Conservation (phyloP, 2,888 invertebrate genomes). For the Sylvicola cinctus region DNA sequence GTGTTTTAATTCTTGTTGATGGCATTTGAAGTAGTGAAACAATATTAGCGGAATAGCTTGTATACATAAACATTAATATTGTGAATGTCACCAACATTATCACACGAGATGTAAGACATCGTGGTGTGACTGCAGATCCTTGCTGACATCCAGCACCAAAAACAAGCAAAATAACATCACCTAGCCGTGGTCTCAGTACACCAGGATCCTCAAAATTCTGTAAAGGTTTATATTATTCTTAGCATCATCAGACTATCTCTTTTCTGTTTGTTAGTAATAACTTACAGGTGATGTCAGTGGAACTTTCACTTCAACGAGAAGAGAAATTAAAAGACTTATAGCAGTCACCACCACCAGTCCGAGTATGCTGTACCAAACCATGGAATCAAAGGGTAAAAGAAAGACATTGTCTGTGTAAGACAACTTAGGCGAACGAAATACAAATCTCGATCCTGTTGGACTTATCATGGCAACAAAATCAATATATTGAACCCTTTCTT, state of each 20-base stretch:
- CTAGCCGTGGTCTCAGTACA: constrained; percentile 23
- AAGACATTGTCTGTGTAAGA: constrained; percentile 53
- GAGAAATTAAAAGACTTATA: constrained; percentile 20
- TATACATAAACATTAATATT: constrained; percentile 46
- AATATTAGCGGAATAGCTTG: constrained; percentile 56
- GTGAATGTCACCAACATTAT: constrained; percentile 40
- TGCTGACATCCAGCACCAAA: constrained; percentile 42
- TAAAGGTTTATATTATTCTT: not conserved
- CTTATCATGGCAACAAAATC: constrained; percentile 48
- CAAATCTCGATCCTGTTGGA: constrained; percentile 42
- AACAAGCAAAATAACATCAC: constrained; percentile 33
- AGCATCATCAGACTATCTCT: not conserved
- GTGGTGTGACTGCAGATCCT: constrained; percentile 21
- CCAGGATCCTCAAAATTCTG: constrained; percentile 14
- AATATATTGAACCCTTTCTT: constrained; percentile 36
- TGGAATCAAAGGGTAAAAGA: constrained; percentile 39
- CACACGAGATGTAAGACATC: constrained; percentile 27
- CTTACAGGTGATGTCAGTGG: constrained; percentile 15
- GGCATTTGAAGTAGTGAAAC: constrained; percentile 54
- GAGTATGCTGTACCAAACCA: constrained; percentile 35
- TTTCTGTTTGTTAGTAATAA: not conserved
- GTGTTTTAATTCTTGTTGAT: constrained; percentile 39
- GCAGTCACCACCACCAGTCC: constrained; percentile 9
- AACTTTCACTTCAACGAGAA: constrained; percentile 26
- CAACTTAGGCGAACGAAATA: constrained; percentile 50